These are phyloP conservation scores for Apostichopus leukothele DNA, from an alignment of 53 echinoderm and acorn worm genomes.

Conservation along the genomic window DNA sequence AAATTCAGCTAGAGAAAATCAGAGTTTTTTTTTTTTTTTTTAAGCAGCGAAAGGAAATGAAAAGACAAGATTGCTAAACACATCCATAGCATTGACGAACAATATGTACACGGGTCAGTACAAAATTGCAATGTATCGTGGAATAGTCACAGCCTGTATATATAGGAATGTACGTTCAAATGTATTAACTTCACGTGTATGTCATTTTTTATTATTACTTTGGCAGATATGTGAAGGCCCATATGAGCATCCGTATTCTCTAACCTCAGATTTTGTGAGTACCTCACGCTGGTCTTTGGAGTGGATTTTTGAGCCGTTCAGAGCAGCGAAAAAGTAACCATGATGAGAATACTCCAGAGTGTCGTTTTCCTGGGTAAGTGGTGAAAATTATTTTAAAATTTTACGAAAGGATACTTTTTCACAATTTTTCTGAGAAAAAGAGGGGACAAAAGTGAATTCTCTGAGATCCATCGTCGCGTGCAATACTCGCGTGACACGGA, in stretches of 20 bases:
- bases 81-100: no score
- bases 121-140: no score
- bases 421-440: background rate
- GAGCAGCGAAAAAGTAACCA: background rate
- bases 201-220: background rate
- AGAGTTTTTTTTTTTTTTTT: no score
- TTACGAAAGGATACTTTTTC: background rate
- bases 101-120: no score
- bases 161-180: no score
- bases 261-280: background rate
- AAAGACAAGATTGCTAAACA: no score
- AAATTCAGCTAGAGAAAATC: no score
- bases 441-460: background rate
- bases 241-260: background rate
- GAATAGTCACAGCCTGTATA: no score
- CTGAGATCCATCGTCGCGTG: no score
- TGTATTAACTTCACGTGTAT: no score
- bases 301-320: background rate
- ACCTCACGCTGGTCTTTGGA: background rate
- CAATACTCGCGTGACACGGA: no score
- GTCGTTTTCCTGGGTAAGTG: constrained; percentile 35
- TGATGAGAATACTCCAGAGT: background rate
- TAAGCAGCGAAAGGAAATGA: no score
- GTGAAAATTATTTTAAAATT: constrained; percentile 14
- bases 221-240: background rate